Evolutionary conservation across 2,888 invertebrate genomes (phyloP), one percentile per base, ranked within the genome.

Genomic region (Drosophila prostipennis): DNA sequence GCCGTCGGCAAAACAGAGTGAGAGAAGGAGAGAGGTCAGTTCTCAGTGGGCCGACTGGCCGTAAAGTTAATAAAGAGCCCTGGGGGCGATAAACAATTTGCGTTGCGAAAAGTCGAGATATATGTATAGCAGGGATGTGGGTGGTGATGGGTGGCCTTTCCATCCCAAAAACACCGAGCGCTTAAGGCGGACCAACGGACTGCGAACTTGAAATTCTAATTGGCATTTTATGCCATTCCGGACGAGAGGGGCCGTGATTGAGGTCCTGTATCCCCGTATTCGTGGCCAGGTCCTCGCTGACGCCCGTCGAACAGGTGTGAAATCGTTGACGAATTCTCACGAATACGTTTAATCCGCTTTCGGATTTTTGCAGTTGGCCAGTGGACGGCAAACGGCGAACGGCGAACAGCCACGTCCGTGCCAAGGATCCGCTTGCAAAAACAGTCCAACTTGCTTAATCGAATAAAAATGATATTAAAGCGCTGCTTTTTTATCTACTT

Each of bases 321-420:
- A 60, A 60, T 86, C 87, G 89, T 85, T 87, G 83, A 77, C 80
- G 86, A 89, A 87, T 91, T 91, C 91, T 89, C 91, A 91, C 91
- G 90, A 84, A 80, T 85, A 89, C 79, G 83, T 90, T 91, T 90
- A 89, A 90, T 90, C 88, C 90, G 89, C 88, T 84, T 90, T 83
- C 79, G 78, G 90, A 85, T 85, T 87, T 84, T 80, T 82, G 85
- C 82, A 80, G 77, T 74, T 42, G 57, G 39, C 42, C 39, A 45
- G 26, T 26, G 46, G 46, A 42, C 51, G 48, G 48, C 58, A 46
- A 29, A 14, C n/a, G 14, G 43, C 13, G 26, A 26, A 42, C 51
- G 48, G 48, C 58, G 52, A 29, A 14, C 26, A 19, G 43, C 14
- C 32, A 39, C 39, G 23, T 29, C n/a, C 43, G 51, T 52, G 42